These are phyloP conservation scores for Sebastolobus altivelis DNA, from an alignment of 2,797 vertebrate genomes.

Conservation along the genomic window DNA sequence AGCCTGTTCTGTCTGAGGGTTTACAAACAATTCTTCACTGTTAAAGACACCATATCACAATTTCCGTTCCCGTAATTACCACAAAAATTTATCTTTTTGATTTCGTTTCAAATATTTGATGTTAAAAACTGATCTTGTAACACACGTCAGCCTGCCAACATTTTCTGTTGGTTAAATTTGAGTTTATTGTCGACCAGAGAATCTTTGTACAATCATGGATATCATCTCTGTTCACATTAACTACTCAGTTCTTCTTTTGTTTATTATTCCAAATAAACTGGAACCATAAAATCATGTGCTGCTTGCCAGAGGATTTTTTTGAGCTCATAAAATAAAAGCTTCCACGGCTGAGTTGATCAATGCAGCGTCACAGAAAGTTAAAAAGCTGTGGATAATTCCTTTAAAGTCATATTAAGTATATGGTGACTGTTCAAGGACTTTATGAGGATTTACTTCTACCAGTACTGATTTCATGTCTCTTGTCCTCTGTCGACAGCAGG, in stretches of 20 bases:
- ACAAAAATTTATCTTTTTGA: not conserved
- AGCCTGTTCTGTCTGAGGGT: not conserved
- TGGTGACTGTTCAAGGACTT: not conserved
- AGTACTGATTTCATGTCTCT: conserved; percentile 4
- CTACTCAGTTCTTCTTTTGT: not conserved
- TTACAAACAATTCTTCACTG: not conserved
- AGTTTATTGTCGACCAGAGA: not conserved
- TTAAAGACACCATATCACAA: not conserved
- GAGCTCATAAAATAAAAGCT: not conserved
- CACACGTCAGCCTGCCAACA: not conserved
- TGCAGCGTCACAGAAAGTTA: no score
- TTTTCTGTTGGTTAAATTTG: not conserved
- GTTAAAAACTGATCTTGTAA: not conserved
- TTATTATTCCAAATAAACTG: conserved; percentile 16
- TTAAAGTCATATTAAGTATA: not conserved
- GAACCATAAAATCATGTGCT: not conserved
- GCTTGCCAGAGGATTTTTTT: not conserved
- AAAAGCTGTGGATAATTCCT: not conserved
- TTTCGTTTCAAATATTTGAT: not conserved
- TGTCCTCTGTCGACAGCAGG: not conserved
- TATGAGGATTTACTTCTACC: not conserved
- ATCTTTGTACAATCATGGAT: not conserved
- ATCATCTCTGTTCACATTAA: not conserved
- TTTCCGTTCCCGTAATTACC: not conserved
- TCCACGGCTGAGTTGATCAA: not conserved